Evolutionary conservation across 2,797 vertebrate genomes (phyloP).

Genomic region (Thamnophis elegans): DNA sequence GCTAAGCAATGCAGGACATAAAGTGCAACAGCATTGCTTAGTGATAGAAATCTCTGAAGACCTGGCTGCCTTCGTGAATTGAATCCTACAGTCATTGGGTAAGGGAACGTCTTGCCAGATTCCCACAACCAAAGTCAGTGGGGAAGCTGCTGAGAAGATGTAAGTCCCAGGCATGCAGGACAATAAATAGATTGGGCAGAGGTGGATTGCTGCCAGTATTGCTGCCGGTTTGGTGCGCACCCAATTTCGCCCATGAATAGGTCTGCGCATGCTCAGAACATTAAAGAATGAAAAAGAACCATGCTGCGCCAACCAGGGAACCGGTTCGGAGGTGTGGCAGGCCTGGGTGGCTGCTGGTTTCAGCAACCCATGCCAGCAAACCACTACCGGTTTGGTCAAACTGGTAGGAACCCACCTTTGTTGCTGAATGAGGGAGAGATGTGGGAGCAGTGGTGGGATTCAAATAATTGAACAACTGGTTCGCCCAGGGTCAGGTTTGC

Average conservation of each 20-base stretch:
- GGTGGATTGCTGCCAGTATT: no score
- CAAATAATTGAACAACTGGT: no score
- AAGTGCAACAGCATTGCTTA: neutral
- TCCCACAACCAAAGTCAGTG: neutral
- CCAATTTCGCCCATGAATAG: no score
- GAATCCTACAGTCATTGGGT: neutral
- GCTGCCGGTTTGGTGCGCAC: no score
- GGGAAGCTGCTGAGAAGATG: neutral
- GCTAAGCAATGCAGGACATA: neutral
- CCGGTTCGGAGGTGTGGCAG: no score
- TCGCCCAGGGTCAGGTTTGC: no score
- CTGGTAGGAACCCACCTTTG: neutral
- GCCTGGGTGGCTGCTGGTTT: no score
- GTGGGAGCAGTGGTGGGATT: neutral
- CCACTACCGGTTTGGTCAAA: no score
- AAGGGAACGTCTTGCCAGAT: neutral
- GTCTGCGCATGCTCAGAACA: no score
- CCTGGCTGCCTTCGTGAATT: neutral
- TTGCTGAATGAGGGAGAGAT: neutral
- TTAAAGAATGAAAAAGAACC: no score
- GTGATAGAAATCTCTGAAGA: neutral
- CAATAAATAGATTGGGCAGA: neutral
- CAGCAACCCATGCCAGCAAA: no score
- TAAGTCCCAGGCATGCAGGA: neutral
- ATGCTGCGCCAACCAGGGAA: no score